phyloP scores from a whole-genome alignment of 1,140 invertebrate genomes.

The Drosophila ironensis region DNA sequence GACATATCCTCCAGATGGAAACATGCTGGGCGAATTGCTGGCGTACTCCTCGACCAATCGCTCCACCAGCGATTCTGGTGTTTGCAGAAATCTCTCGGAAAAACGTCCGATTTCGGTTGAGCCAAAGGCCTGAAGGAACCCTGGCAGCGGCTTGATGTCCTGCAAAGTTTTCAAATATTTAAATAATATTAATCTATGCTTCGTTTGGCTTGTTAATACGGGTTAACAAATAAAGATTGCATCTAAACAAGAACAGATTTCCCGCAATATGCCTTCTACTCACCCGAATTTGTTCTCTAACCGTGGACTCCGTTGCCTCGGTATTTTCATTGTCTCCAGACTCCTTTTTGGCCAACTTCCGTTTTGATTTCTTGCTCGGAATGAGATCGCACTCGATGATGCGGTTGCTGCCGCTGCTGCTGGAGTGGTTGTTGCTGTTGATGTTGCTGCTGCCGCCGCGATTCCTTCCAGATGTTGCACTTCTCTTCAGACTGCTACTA shows the following conservation, averaged over 20 bases:
- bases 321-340: conserved; percentile 19
- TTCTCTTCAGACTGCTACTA: conserved; percentile 14
- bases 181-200: too few relatives aligned
- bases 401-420: conserved; percentile 52
- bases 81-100: conserved; percentile 83
- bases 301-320: conserved; percentile 45
- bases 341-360: conserved; percentile 52
- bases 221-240: neutral
- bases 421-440: neutral
- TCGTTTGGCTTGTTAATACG: too few relatives aligned
- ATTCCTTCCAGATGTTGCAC: conserved; percentile 17
- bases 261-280: conserved; percentile 3
- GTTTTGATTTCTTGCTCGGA: conserved; percentile 77
- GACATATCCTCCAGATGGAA: conserved; percentile 26
- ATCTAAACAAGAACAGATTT: too few relatives aligned
- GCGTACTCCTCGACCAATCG: conserved; percentile 59
- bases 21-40: conserved; percentile 5
- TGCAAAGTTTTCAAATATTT: conserved; percentile 12
- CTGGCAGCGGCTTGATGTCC: conserved; percentile 85
- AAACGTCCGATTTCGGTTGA: conserved; percentile 90
- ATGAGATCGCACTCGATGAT: conserved; percentile 77
- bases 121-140: conserved; percentile 90
- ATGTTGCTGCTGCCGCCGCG: conserved; percentile 21
- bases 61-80: conserved; percentile 59
- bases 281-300: conserved; percentile 69